Percentiles rank a stretch among this genome's conserved stretches.
Evolutionary conservation across 2,113 vertebrate genomes (phyloP).

Genomic region (Heteronetta atricapilla): DNA sequence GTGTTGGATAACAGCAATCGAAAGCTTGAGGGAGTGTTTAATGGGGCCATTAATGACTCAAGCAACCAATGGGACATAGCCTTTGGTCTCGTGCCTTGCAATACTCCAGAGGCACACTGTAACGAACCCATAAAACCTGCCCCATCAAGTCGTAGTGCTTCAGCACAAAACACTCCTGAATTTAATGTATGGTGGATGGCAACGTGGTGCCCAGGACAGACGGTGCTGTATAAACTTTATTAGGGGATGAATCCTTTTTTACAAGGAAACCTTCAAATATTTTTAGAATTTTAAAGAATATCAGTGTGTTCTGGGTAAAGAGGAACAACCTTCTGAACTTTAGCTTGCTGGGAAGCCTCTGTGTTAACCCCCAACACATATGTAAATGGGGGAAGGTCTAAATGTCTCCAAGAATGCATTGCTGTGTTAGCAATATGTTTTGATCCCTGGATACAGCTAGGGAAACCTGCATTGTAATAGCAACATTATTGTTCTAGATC

Average conservation of each 20-base stretch:
- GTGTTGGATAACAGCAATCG: constrained; percentile 16
- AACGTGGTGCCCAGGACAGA: background rate
- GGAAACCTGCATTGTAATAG: background rate
- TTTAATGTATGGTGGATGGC: background rate
- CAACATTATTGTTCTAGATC: background rate
- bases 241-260: background rate
- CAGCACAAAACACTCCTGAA: background rate
- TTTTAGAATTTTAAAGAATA: background rate
- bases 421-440: background rate
- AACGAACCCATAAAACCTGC: constrained; percentile 49
- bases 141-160: constrained; percentile 24
- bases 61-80: constrained; percentile 36
- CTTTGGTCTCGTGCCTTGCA: constrained; percentile 47
- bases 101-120: constrained; percentile 21
- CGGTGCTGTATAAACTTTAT: background rate
- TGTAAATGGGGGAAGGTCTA: background rate
- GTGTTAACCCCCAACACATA: accelerated
- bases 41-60: constrained; percentile 38
- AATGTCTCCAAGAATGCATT: background rate
- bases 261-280: background rate
- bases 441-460: background rate
- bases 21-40: constrained; percentile 48
- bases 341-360: background rate
- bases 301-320: background rate
- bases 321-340: background rate